These are phyloP conservation scores for Macrotus californicus DNA, from an alignment of 2,113 vertebrate genomes.

Conservation along the genomic window DNA sequence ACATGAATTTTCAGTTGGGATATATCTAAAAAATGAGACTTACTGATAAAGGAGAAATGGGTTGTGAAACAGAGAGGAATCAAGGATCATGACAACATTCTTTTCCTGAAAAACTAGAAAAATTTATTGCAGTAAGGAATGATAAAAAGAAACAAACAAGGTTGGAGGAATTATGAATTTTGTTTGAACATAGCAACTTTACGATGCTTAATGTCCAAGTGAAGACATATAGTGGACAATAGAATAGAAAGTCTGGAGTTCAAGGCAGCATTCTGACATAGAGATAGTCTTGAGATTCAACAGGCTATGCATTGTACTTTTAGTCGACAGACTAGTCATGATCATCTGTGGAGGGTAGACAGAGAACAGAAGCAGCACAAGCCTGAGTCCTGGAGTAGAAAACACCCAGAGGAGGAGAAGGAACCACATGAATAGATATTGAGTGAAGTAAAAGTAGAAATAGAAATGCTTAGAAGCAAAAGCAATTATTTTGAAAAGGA, in stretches of 20 bases:
- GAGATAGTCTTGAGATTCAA: neutral
- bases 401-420: neutral
- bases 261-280: neutral
- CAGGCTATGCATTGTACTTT: neutral
- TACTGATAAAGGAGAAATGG: neutral
- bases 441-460: neutral
- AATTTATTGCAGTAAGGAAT: neutral
- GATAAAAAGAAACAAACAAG: neutral
- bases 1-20: neutral
- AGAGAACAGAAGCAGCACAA: neutral
- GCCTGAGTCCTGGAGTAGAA: neutral
- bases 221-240: neutral
- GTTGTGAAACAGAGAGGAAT: neutral
- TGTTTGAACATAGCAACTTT: neutral
- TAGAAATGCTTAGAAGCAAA: neutral
- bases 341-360: neutral
- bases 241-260: neutral
- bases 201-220: neutral
- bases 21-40: neutral
- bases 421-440: neutral
- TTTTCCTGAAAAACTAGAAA: neutral
- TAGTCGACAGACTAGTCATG: neutral
- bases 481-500: neutral
- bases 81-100: neutral
- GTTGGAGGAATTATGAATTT: neutral